A percentile compares a stretch with the other conserved stretches of the same genome.
Evolutionary conservation across 2,113 vertebrate genomes (phyloP).

Genomic region (Calyptomena viridis): DNA sequence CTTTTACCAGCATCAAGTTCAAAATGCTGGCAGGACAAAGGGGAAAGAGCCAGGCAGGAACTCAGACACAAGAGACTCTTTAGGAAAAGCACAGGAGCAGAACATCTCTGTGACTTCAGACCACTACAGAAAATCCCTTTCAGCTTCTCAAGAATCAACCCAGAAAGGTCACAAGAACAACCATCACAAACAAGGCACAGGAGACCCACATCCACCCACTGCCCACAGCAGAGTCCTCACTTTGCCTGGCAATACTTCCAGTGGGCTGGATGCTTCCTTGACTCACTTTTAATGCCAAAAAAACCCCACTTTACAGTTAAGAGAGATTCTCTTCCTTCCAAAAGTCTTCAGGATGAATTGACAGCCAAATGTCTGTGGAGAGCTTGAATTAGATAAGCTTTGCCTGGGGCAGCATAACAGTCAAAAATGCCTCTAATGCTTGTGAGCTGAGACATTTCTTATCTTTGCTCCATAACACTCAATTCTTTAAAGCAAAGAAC

Average conservation of each 20-base stretch:
- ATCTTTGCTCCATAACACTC: conserved; percentile 21
- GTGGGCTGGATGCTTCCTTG: neutral
- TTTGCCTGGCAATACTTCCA: neutral
- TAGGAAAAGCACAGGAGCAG: neutral
- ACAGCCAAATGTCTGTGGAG: conserved; percentile 43
- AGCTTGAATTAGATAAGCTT: conserved; percentile 47
- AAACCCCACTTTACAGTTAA: neutral
- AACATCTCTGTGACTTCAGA: neutral
- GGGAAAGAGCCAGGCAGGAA: neutral
- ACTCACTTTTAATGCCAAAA: neutral
- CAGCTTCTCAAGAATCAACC: neutral
- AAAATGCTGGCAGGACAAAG: neutral
- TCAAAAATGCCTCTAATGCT: conserved; percentile 30
- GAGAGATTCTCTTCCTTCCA: conserved; percentile 33
- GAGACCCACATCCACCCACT: neutral
- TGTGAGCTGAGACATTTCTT: conserved; percentile 43
- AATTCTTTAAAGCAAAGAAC: conserved; percentile 37
- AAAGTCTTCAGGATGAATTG: conserved; percentile 7
- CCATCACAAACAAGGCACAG: neutral
- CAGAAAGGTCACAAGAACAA: neutral
- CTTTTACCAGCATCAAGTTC: neutral
- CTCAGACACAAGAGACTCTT: neutral
- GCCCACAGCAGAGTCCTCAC: neutral
- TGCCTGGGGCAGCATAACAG: conserved; percentile 28
- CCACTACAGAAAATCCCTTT: neutral